These are phyloP conservation scores for Mactra quadrangularis DNA, from an alignment of 1,140 invertebrate genomes.

Conservation along the genomic window DNA sequence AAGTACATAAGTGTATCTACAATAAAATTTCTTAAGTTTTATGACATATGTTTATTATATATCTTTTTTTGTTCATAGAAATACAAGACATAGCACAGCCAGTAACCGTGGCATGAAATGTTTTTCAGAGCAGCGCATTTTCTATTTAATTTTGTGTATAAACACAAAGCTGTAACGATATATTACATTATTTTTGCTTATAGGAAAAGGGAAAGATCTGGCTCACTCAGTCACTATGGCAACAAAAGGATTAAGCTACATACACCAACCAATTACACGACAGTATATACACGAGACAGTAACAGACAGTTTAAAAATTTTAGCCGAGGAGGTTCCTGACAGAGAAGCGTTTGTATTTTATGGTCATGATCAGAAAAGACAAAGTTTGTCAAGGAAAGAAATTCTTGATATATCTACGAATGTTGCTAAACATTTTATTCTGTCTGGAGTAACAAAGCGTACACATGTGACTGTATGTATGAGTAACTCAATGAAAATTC, in stretches of 20 bases:
- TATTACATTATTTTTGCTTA: no score
- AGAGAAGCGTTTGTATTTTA: conserved; percentile 51
- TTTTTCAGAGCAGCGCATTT: no score
- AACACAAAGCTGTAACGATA: no score
- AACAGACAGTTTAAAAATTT: not conserved
- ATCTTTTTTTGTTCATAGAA: no score
- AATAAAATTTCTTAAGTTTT: no score
- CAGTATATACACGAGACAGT: conserved; percentile 32
- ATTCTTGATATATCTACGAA: conserved; percentile 13
- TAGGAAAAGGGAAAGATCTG: no score
- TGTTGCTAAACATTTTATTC: conserved; percentile 1
- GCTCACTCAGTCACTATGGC: no score
- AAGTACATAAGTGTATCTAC: no score
- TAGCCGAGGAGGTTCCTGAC: conserved; percentile 21
- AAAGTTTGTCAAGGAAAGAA: conserved; percentile 14
- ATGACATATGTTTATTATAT: no score
- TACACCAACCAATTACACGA: not conserved
- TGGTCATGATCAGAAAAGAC: not conserved
- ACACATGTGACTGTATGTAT: conserved; percentile 10
- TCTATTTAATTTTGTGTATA: no score
- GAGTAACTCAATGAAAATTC: conserved; percentile 47
- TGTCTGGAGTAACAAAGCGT: conserved; percentile 36
- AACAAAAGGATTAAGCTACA: conserved; percentile 21
- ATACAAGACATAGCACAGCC: no score
- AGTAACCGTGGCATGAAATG: no score